These are phyloP conservation scores for Drosophila percnosoma DNA, from an alignment of 2,888 invertebrate species.

Conservation along the genomic window DNA sequence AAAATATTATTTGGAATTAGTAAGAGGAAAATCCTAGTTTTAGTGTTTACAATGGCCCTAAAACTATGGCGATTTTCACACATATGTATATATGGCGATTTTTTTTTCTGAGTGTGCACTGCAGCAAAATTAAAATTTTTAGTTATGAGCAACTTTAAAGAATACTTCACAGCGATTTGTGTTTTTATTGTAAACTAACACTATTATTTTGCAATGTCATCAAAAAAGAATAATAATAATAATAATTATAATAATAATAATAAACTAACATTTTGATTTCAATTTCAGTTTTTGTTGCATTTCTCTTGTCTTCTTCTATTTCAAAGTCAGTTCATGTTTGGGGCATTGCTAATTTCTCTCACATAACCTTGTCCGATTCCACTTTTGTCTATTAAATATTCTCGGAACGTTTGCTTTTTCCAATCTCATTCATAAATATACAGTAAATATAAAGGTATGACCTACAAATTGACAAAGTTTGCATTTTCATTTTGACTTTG, in stretches of 20 bases:
- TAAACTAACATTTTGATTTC: background rate
- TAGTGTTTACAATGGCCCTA: no score
- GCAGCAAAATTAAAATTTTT: background rate
- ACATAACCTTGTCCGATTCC: background rate
- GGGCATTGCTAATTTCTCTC: background rate
- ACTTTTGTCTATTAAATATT: background rate
- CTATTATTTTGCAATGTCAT: background rate
- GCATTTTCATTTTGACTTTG: constrained; percentile 37
- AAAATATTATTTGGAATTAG: background rate
- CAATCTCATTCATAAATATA: constrained; percentile 14
- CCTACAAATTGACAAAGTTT: constrained; percentile 62
- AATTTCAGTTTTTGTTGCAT: background rate
- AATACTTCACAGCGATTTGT: background rate
- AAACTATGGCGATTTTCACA: no score
- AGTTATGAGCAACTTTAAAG: background rate
- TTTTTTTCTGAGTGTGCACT: background rate
- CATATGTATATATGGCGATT: background rate
- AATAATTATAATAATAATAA: background rate
- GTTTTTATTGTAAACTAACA: background rate
- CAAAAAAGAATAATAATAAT: no score
- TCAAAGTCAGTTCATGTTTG: background rate
- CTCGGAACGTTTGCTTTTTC: background rate
- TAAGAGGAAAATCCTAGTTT: background rate
- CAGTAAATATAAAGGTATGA: constrained; percentile 27
- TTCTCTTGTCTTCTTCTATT: background rate